phyloP scores from a whole-genome alignment of 1,140 invertebrate species.

The Tetraneura akinire region DNA sequence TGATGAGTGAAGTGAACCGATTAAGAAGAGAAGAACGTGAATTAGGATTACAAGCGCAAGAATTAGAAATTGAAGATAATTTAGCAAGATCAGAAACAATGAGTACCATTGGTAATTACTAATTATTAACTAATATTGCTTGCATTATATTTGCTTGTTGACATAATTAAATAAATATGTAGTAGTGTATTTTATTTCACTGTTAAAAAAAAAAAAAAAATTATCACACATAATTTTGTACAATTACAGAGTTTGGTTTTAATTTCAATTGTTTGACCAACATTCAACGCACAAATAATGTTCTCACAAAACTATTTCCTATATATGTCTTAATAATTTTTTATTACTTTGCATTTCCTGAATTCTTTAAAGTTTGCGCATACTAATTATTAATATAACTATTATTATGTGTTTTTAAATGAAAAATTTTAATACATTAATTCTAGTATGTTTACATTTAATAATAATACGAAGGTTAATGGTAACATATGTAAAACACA shows the following conservation, averaged over 20 bases:
- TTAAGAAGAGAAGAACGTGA: conserved; percentile 79
- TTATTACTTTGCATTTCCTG: background rate
- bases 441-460: no score
- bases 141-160: background rate
- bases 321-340: conserved; percentile 35
- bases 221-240: conserved; percentile 26
- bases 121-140: background rate
- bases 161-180: background rate
- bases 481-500: no score
- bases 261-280: conserved; percentile 35
- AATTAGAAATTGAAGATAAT: conserved; percentile 82
- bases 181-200: background rate
- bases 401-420: background rate
- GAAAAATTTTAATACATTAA: no score
- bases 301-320: conserved; percentile 37
- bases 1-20: conserved; percentile 81
- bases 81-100: conserved; percentile 66
- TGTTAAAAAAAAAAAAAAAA: background rate
- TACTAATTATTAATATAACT: background rate
- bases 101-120: conserved; percentile 14
- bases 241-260: conserved; percentile 46
- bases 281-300: conserved; percentile 27
- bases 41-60: conserved; percentile 76
- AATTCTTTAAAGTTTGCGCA: background rate
- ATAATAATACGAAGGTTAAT: no score